phyloP scores from a whole-genome alignment of 2,113 vertebrate species.

The Monopterus albus region DNA sequence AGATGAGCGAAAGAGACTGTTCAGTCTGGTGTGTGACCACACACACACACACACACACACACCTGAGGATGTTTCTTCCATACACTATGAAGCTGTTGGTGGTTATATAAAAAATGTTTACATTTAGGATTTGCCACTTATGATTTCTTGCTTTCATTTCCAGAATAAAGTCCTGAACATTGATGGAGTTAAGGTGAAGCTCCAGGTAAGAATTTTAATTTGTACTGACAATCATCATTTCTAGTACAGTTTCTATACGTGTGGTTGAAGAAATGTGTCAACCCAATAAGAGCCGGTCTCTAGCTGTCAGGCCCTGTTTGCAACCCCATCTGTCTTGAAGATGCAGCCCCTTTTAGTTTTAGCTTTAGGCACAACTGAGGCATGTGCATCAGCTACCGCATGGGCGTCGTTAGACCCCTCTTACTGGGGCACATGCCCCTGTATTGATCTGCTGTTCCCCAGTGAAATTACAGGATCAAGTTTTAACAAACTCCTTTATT shows the following conservation, averaged over 20 bases:
- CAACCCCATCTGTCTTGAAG: background rate
- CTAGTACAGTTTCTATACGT: background rate
- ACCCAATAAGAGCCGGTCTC: background rate
- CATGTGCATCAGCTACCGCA: too few species aligned
- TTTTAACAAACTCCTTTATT: too few species aligned
- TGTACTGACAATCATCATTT: background rate
- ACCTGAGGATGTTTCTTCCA: background rate
- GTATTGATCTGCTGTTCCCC: too few species aligned
- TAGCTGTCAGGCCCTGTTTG: slow-evolving; percentile 21
- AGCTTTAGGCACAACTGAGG: background rate
- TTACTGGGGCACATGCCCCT: too few species aligned
- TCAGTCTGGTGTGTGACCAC: slow-evolving; percentile 26
- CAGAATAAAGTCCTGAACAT: slow-evolving; percentile 95
- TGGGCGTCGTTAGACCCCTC: too few species aligned
- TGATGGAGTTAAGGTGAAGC: slow-evolving; percentile 92
- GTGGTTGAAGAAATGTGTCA: background rate
- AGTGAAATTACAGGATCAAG: too few species aligned
- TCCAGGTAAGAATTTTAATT: slow-evolving; percentile 85
- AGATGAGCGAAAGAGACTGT: slow-evolving; percentile 29
- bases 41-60: background rate
- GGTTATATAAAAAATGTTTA: slow-evolving; percentile 5
- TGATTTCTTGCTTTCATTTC: slow-evolving; percentile 68
- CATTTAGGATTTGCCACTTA: slow-evolving; percentile 27
- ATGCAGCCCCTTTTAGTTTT: too few species aligned
- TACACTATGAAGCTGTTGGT: slow-evolving; percentile 1